phyloP scores from a whole-genome alignment of 2,113 vertebrate species.

The Muntiacus muntjak region DNA sequence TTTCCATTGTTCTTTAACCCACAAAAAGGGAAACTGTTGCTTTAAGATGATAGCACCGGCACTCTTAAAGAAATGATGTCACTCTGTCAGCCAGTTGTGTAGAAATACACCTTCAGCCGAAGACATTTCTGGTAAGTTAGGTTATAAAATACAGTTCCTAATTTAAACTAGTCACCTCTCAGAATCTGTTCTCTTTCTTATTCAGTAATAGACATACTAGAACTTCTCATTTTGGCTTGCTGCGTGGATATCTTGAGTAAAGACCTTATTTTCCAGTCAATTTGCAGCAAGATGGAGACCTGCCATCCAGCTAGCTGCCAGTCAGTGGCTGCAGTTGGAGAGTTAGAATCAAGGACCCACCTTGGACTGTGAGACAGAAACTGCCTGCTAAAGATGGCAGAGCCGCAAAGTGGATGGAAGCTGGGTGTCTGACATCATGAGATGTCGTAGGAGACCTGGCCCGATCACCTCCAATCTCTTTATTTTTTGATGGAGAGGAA shows the following conservation, averaged over 20 bases:
- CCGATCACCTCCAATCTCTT: not conserved
- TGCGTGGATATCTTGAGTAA: not conserved
- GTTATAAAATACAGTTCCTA: not conserved
- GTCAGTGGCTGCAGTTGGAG: not conserved
- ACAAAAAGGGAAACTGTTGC: not conserved
- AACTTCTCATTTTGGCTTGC: not conserved
- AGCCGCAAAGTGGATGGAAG: not conserved
- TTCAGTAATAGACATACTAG: not conserved
- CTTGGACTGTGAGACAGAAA: not conserved
- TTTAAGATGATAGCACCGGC: not conserved
- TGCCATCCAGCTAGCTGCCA: not conserved
- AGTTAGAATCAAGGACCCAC: not conserved
- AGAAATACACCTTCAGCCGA: conserved; percentile 29
- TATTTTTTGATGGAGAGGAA: not conserved
- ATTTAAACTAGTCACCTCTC: not conserved
- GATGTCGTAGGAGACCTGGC: too few species aligned
- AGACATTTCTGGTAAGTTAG: not conserved
- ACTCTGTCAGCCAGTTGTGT: not conserved
- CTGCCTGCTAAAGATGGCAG: not conserved
- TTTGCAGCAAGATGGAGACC: not conserved
- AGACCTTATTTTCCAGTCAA: not conserved
- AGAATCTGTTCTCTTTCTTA: not conserved
- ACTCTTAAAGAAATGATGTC: not conserved
- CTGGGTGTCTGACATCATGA: not conserved
- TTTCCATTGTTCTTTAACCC: not conserved